Conservation (phyloP, 2,113 vertebrate genomes). For the Propithecus coquereli region DNA sequence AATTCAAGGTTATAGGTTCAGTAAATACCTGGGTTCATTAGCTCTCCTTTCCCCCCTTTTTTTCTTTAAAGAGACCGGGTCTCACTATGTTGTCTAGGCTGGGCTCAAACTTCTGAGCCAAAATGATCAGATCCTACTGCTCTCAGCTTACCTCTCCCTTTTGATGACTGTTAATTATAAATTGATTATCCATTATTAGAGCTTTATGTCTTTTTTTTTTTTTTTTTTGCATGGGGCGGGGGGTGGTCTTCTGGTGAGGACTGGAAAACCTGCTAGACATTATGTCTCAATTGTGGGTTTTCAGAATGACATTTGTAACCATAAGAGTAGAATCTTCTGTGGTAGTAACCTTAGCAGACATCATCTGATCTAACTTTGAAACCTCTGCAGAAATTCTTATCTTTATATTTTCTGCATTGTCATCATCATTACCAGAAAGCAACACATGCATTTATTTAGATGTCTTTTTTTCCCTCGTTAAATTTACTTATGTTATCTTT, state of each 20-base stretch:
- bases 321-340: background rate
- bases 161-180: background rate
- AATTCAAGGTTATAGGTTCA: background rate
- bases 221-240: too few relatives aligned
- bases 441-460: background rate
- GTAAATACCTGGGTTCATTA: background rate
- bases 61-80: background rate
- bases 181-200: background rate
- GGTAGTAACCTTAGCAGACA: background rate
- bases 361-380: background rate
- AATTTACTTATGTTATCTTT: background rate
- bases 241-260: too few relatives aligned
- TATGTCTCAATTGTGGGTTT: background rate
- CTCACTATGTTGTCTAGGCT: too few relatives aligned
- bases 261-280: too few relatives aligned
- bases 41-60: background rate
- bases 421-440: background rate
- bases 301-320: background rate
- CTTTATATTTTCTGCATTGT: background rate
- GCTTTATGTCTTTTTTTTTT: background rate
- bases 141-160: background rate
- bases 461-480: background rate
- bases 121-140: too few relatives aligned
- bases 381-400: background rate
- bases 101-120: too few relatives aligned